These are phyloP conservation scores for Lycophotia porphyrea DNA, from an alignment of 2,888 invertebrate genomes.

Conservation along the genomic window DNA sequence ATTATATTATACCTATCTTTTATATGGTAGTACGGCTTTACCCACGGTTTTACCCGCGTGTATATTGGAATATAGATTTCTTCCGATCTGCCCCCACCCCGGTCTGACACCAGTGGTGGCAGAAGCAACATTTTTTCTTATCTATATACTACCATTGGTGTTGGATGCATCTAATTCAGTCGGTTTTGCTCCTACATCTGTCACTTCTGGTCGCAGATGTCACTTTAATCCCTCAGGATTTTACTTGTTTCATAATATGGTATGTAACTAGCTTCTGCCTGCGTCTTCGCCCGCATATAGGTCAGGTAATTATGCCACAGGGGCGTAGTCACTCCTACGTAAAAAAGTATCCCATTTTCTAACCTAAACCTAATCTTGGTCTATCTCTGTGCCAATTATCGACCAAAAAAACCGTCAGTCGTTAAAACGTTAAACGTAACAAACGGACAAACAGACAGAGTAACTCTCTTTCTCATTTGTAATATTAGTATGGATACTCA, in stretches of 20 bases:
- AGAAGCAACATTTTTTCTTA: no score
- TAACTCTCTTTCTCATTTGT: background rate
- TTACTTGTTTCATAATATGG: background rate
- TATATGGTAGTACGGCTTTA: slow-evolving; percentile 9
- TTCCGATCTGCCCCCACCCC: background rate
- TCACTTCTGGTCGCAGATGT: no score
- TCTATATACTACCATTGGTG: no score
- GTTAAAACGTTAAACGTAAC: background rate
- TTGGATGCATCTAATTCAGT: background rate
- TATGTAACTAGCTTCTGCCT: background rate
- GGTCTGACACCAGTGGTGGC: no score
- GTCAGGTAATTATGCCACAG: background rate
- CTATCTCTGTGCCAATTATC: background rate
- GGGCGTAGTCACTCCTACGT: background rate
- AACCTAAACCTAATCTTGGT: background rate
- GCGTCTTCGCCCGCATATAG: background rate
- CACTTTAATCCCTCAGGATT: background rate
- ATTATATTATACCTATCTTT: slow-evolving; percentile 35
- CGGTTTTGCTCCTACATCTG: background rate
- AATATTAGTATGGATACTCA: slow-evolving; percentile 5
- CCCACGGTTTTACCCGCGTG: background rate
- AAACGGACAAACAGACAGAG: background rate
- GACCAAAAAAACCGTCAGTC: background rate
- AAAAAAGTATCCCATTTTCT: background rate
- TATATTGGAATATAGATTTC: background rate